Percentiles rank a stretch among this genome's conserved stretches.
Evolutionary conservation across 2,888 invertebrate species (phyloP).

Genomic region (Apocheima hispidaria): DNA sequence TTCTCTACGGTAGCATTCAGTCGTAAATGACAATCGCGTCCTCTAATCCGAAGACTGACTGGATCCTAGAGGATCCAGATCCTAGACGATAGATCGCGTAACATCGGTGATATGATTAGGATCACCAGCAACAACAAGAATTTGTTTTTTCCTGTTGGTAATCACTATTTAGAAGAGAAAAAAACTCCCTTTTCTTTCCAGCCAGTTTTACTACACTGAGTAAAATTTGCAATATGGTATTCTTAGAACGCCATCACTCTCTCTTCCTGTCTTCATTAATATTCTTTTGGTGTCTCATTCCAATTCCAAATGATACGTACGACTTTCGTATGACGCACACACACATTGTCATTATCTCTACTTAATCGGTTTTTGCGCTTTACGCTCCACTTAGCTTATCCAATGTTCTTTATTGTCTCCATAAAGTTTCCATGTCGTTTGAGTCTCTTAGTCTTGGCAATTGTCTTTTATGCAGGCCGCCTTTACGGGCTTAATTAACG

Average conservation of each 20-base stretch:
- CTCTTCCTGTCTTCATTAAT: slow-evolving; percentile 14
- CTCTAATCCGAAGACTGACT: too few species aligned
- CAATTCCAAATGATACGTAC: slow-evolving; percentile 14
- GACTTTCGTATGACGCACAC: slow-evolving; percentile 24
- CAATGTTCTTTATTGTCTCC: slow-evolving; percentile 26
- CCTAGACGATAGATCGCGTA: too few species aligned
- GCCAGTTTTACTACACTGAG: too few species aligned
- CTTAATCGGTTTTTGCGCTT: slow-evolving; percentile 29
- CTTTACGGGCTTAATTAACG: slow-evolving; percentile 43
- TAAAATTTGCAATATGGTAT: too few species aligned
- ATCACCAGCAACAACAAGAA: too few species aligned
- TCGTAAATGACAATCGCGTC: too few species aligned
- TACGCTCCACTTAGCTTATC: slow-evolving; percentile 18
- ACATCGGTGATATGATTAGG: too few species aligned
- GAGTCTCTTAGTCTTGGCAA: slow-evolving; percentile 33
- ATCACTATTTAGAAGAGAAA: too few species aligned
- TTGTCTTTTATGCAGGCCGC: slow-evolving; percentile 40
- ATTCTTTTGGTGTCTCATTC: slow-evolving; percentile 9
- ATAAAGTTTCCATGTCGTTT: slow-evolving; percentile 35
- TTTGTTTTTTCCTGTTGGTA: too few species aligned
- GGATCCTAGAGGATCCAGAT: too few species aligned
- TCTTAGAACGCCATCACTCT: not conserved
- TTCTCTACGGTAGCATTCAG: too few species aligned
- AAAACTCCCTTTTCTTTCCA: too few species aligned
- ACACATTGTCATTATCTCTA: slow-evolving; percentile 25